Evolutionary conservation across 2,888 invertebrate genomes (phyloP).

Genomic region (Aleiodes alternator): DNA sequence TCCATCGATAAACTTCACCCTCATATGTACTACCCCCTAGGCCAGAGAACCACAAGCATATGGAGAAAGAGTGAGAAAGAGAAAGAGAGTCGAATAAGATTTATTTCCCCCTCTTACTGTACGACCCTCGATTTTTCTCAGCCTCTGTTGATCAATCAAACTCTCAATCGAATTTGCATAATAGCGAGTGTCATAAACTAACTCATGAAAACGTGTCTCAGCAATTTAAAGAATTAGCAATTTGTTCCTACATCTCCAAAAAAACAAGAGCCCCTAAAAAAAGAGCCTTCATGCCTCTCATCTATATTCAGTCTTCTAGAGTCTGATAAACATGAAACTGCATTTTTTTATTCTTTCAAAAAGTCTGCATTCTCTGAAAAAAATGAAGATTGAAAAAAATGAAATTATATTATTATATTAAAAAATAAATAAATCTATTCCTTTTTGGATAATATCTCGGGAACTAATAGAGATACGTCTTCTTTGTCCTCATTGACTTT

Average conservation of each 20-base stretch:
- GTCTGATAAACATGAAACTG: conserved; percentile 38
- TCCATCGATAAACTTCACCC: conserved; percentile 28
- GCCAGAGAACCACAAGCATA: conserved; percentile 32
- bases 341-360: conserved; percentile 20
- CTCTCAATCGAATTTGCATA: conserved; percentile 44
- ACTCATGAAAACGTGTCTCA: conserved; percentile 39
- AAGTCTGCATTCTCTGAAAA: too few relatives aligned
- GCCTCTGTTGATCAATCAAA: conserved; percentile 39
- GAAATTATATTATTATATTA: too few relatives aligned
- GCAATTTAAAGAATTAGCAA: conserved; percentile 43
- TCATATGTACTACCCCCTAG: conserved; percentile 20
- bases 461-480: neutral
- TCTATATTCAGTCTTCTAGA: conserved; percentile 12
- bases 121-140: conserved; percentile 35
- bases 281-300: neutral
- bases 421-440: too few relatives aligned
- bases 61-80: conserved; percentile 9
- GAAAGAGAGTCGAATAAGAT: conserved; percentile 33
- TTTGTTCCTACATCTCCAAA: conserved; percentile 11
- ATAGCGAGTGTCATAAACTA: conserved; percentile 41
- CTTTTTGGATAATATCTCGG: neutral
- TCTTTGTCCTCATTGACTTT: neutral
- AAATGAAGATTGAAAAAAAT: too few relatives aligned
- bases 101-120: conserved; percentile 38
- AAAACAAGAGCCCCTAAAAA: conserved; percentile 4